Conservation (phyloP, 37 sponge, comb jelly and placozoan species). For the Ianthella basta region DNA sequence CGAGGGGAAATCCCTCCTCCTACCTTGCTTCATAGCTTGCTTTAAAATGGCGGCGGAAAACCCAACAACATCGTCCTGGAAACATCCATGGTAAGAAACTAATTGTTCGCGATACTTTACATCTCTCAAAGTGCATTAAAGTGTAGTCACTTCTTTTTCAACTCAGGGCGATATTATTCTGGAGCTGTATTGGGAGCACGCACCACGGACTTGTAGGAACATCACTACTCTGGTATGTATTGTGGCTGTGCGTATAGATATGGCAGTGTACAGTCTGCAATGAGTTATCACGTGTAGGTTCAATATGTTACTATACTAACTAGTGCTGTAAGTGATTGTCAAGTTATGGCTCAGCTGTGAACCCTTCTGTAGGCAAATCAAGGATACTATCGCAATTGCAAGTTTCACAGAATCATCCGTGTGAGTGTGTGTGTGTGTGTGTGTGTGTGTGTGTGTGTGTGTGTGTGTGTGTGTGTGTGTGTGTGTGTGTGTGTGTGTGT, state of each 20-base stretch:
- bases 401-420: slow-evolving; percentile 95
- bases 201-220: slow-evolving; percentile 92
- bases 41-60: slow-evolving; percentile 27
- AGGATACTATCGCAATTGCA: slow-evolving; percentile 90
- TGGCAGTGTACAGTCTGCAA: no score
- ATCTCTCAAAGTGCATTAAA: no score
- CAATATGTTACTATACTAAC: no score
- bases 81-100: slow-evolving; percentile 70
- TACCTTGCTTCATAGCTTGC: no score
- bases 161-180: slow-evolving; percentile 79
- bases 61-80: slow-evolving; percentile 71
- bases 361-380: slow-evolving; percentile 52
- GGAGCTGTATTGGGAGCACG: slow-evolving; percentile 98
- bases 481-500: neutral
- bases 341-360: no score
- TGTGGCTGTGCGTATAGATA: no score
- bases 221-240: slow-evolving; percentile 79
- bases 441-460: neutral
- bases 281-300: no score
- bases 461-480: neutral
- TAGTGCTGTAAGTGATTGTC: no score
- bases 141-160: neutral
- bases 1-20: slow-evolving; percentile 12
- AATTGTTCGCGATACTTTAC: no score
- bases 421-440: slow-evolving; percentile 39